Percentiles rank a stretch among this genome's conserved stretches.
Evolutionary conservation across 2,888 invertebrate species (phyloP).

Genomic region (Dryocosmus kuriphilus): DNA sequence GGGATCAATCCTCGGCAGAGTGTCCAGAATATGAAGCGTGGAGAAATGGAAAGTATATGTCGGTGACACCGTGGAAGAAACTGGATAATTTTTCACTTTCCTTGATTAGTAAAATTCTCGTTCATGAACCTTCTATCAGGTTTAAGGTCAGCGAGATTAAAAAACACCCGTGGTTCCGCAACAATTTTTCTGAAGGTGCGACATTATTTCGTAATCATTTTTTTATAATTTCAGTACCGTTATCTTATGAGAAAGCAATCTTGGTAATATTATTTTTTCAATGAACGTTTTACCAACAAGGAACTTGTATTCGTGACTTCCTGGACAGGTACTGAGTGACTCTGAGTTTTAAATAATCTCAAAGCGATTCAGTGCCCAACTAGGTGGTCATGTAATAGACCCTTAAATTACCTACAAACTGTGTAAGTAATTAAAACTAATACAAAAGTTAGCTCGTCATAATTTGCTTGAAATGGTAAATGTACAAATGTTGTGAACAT

Average conservation of each 20-base stretch:
- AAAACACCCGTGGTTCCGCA: conserved; percentile 86
- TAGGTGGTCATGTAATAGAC: conserved; percentile 65
- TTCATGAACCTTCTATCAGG: conserved; percentile 83
- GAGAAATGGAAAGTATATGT: conserved; percentile 84
- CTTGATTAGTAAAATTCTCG: conserved; percentile 87
- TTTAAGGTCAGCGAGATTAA: conserved; percentile 84
- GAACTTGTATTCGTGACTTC: conserved; percentile 62
- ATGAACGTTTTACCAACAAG: neutral
- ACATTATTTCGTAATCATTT: neutral
- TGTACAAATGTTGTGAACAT: too few relatives aligned
- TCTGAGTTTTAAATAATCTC: conserved; percentile 82
- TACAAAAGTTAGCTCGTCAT: neutral
- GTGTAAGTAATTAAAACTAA: neutral
- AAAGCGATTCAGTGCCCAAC: conserved; percentile 73
- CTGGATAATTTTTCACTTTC: conserved; percentile 87
- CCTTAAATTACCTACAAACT: neutral
- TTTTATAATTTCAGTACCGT: neutral
- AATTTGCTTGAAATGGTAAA: conserved; percentile 12
- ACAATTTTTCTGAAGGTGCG: conserved; percentile 64
- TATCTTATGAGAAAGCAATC: neutral
- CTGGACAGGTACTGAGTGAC: conserved; percentile 92
- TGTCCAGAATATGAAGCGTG: conserved; percentile 88
- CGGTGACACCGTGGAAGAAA: conserved; percentile 88
- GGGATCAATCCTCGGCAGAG: conserved; percentile 89
- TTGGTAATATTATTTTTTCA: neutral